Percentiles rank a stretch among this genome's conserved stretches.
Evolutionary conservation across 2,113 vertebrate genomes (phyloP).

Genomic region (Thalassoma bifasciatum): DNA sequence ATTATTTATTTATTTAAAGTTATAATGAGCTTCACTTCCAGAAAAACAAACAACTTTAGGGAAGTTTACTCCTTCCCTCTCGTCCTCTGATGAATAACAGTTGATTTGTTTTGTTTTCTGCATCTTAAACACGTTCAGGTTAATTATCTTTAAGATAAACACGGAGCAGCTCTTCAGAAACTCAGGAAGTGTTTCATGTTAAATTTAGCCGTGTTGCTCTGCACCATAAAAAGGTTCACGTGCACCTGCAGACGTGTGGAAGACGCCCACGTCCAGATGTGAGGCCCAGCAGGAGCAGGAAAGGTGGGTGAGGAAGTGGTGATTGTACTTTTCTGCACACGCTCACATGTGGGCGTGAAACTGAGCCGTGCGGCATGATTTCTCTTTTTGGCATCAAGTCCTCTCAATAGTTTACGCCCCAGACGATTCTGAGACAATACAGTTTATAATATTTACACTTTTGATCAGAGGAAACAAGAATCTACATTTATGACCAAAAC

Average conservation of each 20-base stretch:
- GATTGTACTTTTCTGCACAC: conserved; percentile 54
- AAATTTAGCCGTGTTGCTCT: conserved; percentile 65
- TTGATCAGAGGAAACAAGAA: conserved; percentile 34
- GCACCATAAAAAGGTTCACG: conserved; percentile 48
- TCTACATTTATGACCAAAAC: conserved; percentile 8
- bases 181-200: conserved; percentile 59
- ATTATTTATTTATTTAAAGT: neutral
- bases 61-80: too few relatives aligned
- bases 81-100: too few relatives aligned
- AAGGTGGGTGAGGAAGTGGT: conserved; percentile 75
- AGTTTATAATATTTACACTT: too few relatives aligned
- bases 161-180: conserved; percentile 36
- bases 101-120: neutral
- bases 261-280: conserved; percentile 30
- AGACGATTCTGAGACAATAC: too few relatives aligned
- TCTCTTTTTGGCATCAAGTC: neutral
- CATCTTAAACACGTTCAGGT: neutral
- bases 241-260: conserved; percentile 54
- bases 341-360: conserved; percentile 48
- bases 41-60: too few relatives aligned
- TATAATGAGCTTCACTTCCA: too few relatives aligned
- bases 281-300: conserved; percentile 58
- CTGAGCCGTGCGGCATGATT: conserved; percentile 9
- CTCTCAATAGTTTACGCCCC: neutral
- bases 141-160: conserved; percentile 19